Evolutionary conservation across 2,888 invertebrate genomes (phyloP).

Genomic region (Polyommatus icarus): DNA sequence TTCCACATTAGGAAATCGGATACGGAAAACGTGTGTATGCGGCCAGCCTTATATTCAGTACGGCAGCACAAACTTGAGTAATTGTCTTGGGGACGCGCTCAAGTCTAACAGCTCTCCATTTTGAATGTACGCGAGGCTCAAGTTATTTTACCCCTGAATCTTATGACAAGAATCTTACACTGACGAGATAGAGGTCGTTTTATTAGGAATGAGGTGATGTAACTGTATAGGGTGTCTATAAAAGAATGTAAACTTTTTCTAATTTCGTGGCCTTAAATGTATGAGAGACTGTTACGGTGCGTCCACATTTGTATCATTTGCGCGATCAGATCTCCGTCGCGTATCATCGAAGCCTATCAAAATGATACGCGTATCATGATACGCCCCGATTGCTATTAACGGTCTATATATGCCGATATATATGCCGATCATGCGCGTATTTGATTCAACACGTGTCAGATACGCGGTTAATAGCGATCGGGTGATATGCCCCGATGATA

Average conservation of each 20-base stretch:
- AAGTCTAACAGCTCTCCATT: slow-evolving; percentile 6
- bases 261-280: neutral
- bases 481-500: too few relatives aligned
- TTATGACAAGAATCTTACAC: neutral
- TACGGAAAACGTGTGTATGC: too few relatives aligned
- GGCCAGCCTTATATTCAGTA: neutral
- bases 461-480: too few relatives aligned
- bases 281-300: neutral
- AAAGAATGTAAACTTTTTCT: neutral
- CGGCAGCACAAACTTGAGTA: neutral
- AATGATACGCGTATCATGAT: too few relatives aligned
- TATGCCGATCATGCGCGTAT: too few relatives aligned
- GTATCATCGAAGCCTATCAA: too few relatives aligned
- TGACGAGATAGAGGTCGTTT: neutral
- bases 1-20: too few relatives aligned
- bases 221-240: neutral
- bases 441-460: too few relatives aligned
- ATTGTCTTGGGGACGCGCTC: slow-evolving; percentile 12
- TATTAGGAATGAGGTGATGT: neutral
- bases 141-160: neutral
- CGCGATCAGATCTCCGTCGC: too few relatives aligned
- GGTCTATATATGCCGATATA: too few relatives aligned
- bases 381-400: too few relatives aligned
- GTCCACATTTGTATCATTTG: too few relatives aligned
- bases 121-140: neutral